Evolutionary conservation across 1,140 invertebrate genomes (phyloP).

Genomic region (Antheraea mylitta): DNA sequence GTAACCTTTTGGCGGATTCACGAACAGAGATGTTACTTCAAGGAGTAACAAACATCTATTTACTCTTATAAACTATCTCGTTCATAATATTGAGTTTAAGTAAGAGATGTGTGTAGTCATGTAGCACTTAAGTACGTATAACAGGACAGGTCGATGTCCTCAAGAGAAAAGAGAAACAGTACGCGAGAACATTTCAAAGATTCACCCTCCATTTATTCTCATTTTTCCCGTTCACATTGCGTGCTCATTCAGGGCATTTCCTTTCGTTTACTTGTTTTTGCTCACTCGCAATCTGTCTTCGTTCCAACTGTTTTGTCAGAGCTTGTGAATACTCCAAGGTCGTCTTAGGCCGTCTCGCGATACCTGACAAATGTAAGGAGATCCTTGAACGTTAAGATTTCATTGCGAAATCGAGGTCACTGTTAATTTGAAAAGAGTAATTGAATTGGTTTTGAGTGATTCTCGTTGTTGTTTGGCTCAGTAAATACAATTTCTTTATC

Average conservation of each 20-base stretch:
- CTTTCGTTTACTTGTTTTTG: slow-evolving; percentile 12
- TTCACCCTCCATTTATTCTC: slow-evolving; percentile 10
- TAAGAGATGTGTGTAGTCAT: too few species aligned
- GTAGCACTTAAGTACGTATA: background rate
- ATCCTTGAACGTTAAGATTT: background rate
- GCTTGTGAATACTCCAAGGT: slow-evolving; percentile 11
- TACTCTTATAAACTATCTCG: too few species aligned
- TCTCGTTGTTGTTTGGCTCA: background rate
- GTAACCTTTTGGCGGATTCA: too few species aligned
- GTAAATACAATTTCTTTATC: background rate
- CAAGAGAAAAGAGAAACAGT: background rate
- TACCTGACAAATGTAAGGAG: background rate
- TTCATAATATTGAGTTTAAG: too few species aligned
- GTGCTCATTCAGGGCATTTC: slow-evolving; percentile 11
- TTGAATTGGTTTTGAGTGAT: slow-evolving; percentile 11
- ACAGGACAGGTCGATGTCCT: background rate
- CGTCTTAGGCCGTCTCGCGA: slow-evolving; percentile 3
- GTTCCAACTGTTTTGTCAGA: slow-evolving; percentile 13
- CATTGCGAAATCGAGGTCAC: background rate
- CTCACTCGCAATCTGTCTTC: slow-evolving; percentile 13
- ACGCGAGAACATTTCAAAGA: background rate
- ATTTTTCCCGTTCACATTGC: slow-evolving; percentile 11
- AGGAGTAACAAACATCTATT: too few species aligned
- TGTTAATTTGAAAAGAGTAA: background rate
- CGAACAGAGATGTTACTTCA: too few species aligned